Percentiles rank a stretch among this genome's conserved stretches.
Conservation (phyloP, 2,797 vertebrate genomes). For the Amazona finschi region DNA sequence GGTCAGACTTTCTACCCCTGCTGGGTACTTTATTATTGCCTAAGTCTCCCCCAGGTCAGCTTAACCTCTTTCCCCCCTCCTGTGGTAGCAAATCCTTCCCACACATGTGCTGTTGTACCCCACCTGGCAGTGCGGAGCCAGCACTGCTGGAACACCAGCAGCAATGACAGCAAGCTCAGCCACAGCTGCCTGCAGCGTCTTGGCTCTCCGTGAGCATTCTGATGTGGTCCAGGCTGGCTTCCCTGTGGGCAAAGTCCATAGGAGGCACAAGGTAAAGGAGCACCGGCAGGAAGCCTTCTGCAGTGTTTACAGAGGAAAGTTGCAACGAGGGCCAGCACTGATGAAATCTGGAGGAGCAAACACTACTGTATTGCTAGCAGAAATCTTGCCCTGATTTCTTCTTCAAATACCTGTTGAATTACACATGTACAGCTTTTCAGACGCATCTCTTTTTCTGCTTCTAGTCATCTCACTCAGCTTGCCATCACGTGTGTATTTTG, state of each 20-base stretch:
- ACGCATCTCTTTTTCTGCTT: not conserved
- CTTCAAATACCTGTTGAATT: not conserved
- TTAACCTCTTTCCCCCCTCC: not conserved
- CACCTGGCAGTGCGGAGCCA: not conserved
- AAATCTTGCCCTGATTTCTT: not conserved
- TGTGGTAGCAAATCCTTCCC: not conserved
- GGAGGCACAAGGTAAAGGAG: not conserved
- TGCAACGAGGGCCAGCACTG: not conserved
- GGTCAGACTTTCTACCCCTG: not conserved
- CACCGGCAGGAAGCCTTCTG: not conserved
- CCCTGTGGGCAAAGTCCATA: not conserved
- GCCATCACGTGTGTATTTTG: not conserved
- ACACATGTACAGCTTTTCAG: not conserved
- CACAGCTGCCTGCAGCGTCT: fast-evolving
- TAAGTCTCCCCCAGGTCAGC: not conserved
- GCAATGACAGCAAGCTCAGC: not conserved
- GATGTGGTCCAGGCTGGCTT: not conserved
- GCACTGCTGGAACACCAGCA: fast-evolving
- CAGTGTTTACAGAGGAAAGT: not conserved
- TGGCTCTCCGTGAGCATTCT: fast-evolving
- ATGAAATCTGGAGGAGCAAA: not conserved
- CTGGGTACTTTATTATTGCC: not conserved
- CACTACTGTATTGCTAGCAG: not conserved
- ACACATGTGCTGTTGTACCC: fast-evolving
- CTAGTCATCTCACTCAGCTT: not conserved